These are phyloP conservation scores for Orius insidiosus DNA, from an alignment of 1,140 invertebrate species.

Conservation along the genomic window DNA sequence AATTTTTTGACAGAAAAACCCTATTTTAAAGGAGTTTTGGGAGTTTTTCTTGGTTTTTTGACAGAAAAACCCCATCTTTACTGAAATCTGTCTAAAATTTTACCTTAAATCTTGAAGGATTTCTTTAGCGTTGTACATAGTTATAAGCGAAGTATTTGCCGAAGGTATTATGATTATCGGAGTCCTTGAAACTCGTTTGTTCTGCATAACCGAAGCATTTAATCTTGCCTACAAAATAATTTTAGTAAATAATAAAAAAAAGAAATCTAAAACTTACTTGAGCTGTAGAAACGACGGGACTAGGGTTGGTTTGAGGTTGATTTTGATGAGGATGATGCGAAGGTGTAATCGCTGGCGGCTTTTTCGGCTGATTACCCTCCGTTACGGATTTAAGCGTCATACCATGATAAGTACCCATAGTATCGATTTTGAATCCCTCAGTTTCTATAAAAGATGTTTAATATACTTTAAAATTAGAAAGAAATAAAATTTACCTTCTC, in stretches of 20 bases:
- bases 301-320: conserved; percentile 24
- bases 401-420: conserved; percentile 92
- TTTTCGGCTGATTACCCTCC: conserved; percentile 56
- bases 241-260: conserved; percentile 5
- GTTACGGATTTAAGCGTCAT: conserved; percentile 96
- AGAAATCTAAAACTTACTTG: conserved; percentile 18
- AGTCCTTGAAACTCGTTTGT: conserved; percentile 73
- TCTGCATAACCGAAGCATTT: conserved; percentile 24
- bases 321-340: conserved; percentile 23
- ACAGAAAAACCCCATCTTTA: too few species aligned
- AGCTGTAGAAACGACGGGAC: conserved; percentile 15
- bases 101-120: conserved; percentile 86
- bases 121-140: conserved; percentile 96
- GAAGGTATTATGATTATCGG: conserved; percentile 99
- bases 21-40: too few species aligned
- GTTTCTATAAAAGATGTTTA: conserved; percentile 47
- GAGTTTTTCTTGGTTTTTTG: too few species aligned
- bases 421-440: conserved; percentile 95
- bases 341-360: conserved; percentile 33
- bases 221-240: conserved; percentile 20
- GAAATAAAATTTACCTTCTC: conserved; percentile 62
- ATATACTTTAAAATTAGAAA: not conserved
- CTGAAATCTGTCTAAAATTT: too few species aligned
- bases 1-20: too few species aligned
- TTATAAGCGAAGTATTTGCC: conserved; percentile 84